Base-by-base conservation (phyloP, 2,797 vertebrate genomes). In the Dallia pectoralis region DNA sequence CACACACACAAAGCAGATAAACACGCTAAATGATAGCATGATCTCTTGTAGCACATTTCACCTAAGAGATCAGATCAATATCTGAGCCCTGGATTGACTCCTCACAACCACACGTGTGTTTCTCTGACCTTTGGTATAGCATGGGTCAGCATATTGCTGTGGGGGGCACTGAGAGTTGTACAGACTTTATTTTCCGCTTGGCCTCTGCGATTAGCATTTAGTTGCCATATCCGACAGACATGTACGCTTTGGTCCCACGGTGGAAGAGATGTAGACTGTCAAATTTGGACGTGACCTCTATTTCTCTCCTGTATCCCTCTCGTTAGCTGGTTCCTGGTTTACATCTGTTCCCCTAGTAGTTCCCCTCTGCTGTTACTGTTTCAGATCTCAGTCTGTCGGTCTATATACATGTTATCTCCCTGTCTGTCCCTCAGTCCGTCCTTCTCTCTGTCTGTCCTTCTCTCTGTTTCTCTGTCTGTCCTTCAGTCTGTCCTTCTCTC, bases 231-330 rank as follows among this genome's bases (percentile, higher is more conserved):
- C 61, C 25, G 53, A 27, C 64, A 19, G 30, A 36, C 62, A 33
- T 30, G 65, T 67, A 77, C 78, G 79, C 73, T 65, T 51, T 29
- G 6, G 6, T 14, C 53, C 11, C 47, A 67, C 67, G 36, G 82
- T 77, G 86, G 84, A 76, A 61, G 82, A 79, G 81, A 87, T 83
- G 82, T 81, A 86, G 81, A 83, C 82, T 84, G 75, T 77, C 66
- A 70, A 11, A n/a, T 56, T 71, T 63, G 33, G 77, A 87, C 78
- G 74, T 88, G 87, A 87, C 85, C 80, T 75, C 80, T 72, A 82
- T 82, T 74, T 40, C 56, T 36, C 68, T 69, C 73, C 51, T 77
- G 76, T 73, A 74, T 82, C 75, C 84, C 77, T 78, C 73, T 59
- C 65, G 51, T 84, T 79, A 81, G 77, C 86, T 87, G 86, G 25